Evolutionary conservation across 2,797 vertebrate genomes (phyloP).

Genomic region (Pseudopleuronectes americanus): DNA sequence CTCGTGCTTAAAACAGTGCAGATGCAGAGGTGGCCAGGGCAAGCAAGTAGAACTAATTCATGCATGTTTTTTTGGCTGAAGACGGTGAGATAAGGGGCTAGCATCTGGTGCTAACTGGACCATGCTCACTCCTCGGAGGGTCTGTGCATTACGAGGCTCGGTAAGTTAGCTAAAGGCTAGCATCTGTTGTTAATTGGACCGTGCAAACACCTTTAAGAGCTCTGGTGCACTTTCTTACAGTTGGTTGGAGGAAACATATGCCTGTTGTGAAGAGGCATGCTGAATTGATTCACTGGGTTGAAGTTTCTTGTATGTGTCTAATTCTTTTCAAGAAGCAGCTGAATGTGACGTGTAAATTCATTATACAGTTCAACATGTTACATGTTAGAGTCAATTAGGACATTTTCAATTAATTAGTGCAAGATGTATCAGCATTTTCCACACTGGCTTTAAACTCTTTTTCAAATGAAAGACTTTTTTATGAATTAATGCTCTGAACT

Average conservation of each 20-base stretch:
- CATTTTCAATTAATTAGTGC: not conserved
- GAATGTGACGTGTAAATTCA: not conserved
- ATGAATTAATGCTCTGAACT: not conserved
- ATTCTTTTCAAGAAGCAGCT: constrained; percentile 29
- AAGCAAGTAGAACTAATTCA: constrained; percentile 72
- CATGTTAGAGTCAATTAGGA: not conserved
- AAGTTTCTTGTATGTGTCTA: constrained; percentile 30
- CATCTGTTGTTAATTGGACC: constrained; percentile 84
- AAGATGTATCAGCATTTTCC: not conserved
- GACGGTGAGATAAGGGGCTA: constrained; percentile 76
- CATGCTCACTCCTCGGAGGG: constrained; percentile 82
- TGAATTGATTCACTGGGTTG: constrained; percentile 46
- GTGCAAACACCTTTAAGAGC: constrained; percentile 84
- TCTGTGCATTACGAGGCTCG: constrained; percentile 69
- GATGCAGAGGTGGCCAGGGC: constrained; percentile 58
- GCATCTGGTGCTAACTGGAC: constrained; percentile 87
- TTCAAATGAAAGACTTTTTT: not conserved
- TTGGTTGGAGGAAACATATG: constrained; percentile 79
- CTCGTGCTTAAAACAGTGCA: constrained; percentile 21
- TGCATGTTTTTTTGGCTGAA: constrained; percentile 71
- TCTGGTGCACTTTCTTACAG: constrained; percentile 81
- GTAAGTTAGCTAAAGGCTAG: constrained; percentile 81
- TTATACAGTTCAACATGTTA: not conserved
- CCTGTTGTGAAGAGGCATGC: constrained; percentile 63
- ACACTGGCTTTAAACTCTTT: not conserved